Conservation (phyloP, 2,888 invertebrate genomes). For the Vanessa cardui region DNA sequence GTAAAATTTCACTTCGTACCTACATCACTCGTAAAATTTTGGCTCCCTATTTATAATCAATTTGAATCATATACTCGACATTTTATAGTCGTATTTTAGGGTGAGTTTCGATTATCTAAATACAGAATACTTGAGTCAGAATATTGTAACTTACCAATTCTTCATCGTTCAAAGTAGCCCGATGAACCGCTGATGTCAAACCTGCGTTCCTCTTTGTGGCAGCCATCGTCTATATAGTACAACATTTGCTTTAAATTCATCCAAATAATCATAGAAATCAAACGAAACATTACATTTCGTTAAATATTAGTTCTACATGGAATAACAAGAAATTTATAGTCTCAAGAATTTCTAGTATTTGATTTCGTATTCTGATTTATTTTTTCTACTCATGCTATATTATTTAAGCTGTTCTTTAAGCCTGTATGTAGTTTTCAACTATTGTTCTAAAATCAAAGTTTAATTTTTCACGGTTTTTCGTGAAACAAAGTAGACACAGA, state of each 20-base stretch:
- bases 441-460: neutral
- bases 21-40: too few species aligned
- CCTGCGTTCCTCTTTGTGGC: constrained; percentile 99
- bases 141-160: constrained; percentile 91
- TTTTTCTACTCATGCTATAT: constrained; percentile 37
- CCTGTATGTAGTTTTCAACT: constrained; percentile 23
- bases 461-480: neutral
- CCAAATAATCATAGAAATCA: constrained; percentile 2
- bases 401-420: constrained; percentile 36
- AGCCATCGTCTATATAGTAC: constrained; percentile 94
- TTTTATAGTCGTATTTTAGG: too few species aligned
- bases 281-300: neutral
- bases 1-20: too few species aligned
- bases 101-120: too few species aligned
- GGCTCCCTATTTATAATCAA: too few species aligned
- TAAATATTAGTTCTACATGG: constrained; percentile 17
- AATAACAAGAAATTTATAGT: constrained; percentile 11
- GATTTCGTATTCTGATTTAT: constrained; percentile 5
- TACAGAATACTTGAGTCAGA: too few species aligned
- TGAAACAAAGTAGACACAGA: neutral
- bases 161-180: constrained; percentile 99
- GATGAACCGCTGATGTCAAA: constrained; percentile 97
- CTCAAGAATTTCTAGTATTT: neutral
- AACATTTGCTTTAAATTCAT: constrained; percentile 2
- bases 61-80: too few species aligned